A percentile compares a stretch with the other conserved stretches of the same genome.
phyloP scores from a whole-genome alignment of 1,140 invertebrate species.

The Calliphora vicina region DNA sequence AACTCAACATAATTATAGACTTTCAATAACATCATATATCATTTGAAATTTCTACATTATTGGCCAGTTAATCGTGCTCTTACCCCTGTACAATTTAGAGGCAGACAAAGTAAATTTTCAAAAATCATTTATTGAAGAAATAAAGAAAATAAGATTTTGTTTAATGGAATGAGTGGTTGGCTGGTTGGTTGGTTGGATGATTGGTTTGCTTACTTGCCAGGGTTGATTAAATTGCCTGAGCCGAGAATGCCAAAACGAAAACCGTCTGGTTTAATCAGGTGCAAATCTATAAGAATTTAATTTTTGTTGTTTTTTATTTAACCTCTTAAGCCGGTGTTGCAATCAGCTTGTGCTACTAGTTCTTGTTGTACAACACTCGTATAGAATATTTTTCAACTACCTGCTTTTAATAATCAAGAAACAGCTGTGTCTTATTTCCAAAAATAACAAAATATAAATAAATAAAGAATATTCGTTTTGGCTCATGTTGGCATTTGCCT shows the following conservation, averaged over 20 bases:
- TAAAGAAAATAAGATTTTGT: not conserved
- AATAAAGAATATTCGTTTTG: not conserved
- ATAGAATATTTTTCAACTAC: not conserved
- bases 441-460: not conserved
- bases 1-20: constrained; percentile 3
- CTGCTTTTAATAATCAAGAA: not conserved
- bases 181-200: constrained; percentile 15
- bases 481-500: not conserved
- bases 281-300: constrained; percentile 6
- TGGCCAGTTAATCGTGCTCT: too few species aligned
- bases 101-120: not conserved
- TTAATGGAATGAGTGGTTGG: not conserved
- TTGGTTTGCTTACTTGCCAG: not conserved
- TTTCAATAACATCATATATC: constrained; percentile 4
- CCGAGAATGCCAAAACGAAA: not conserved
- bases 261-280: not conserved
- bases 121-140: not conserved
- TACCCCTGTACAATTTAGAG: too few species aligned
- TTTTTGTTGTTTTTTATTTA: not conserved
- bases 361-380: not conserved
- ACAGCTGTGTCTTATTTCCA: constrained; percentile 3
- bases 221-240: constrained; percentile 3
- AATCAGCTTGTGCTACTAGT: constrained; percentile 15
- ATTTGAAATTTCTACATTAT: not conserved
- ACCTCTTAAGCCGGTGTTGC: not conserved